phyloP scores from a whole-genome alignment of 2,113 vertebrate genomes.

The Delphinus delphis region DNA sequence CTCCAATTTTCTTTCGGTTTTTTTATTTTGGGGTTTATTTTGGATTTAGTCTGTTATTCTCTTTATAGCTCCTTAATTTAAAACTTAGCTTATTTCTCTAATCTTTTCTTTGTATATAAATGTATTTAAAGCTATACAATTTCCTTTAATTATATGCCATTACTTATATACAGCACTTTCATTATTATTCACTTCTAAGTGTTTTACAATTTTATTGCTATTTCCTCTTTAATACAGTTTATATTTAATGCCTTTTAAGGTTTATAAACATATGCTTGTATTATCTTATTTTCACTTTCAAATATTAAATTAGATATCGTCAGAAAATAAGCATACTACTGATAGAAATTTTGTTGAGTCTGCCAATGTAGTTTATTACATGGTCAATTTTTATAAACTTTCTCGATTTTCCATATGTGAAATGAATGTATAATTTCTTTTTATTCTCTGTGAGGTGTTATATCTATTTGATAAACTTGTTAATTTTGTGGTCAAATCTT shows the following conservation, averaged over 20 bases:
- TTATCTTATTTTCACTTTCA: background rate
- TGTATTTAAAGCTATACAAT: background rate
- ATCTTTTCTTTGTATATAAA: background rate
- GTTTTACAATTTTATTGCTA: background rate
- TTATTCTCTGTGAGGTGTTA: background rate
- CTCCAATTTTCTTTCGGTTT: background rate
- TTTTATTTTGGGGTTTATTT: slow-evolving; percentile 14
- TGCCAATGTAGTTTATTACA: background rate
- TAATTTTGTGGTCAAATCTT: background rate
- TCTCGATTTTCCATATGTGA: background rate
- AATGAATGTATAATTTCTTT: background rate
- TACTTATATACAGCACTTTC: background rate
- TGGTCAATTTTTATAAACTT: background rate
- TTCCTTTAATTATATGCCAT: background rate
- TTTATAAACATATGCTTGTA: background rate
- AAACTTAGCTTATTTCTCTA: background rate
- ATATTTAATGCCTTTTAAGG: background rate
- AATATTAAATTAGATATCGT: background rate
- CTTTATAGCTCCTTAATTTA: background rate
- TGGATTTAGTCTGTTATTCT: background rate
- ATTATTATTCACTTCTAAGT: slow-evolving; percentile 6
- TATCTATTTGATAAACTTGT: background rate
- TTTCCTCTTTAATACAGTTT: background rate
- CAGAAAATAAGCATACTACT: background rate
- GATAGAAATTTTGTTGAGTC: background rate